Evolutionary conservation across 92 coral and sea anemone genomes (phyloP).

Genomic region (Ricordea florida): DNA sequence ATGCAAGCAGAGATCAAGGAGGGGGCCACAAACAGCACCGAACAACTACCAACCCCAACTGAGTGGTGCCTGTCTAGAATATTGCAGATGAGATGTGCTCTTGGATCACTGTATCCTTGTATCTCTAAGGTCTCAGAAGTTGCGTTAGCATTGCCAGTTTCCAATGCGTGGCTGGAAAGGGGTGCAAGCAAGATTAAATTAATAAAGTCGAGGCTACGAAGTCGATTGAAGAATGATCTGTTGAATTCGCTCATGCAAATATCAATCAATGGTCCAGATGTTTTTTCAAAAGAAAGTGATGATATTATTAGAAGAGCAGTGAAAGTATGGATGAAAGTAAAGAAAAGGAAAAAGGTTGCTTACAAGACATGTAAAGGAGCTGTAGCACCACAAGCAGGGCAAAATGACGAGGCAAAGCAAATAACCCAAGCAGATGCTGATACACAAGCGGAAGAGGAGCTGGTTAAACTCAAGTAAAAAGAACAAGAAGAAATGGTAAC

Average conservation of each 20-base stretch:
- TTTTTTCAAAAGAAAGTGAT: slow-evolving; percentile 42
- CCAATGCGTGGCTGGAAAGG: slow-evolving; percentile 62
- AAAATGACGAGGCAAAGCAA: slow-evolving; percentile 27
- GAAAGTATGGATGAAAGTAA: slow-evolving; percentile 39
- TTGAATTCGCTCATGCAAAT: slow-evolving; percentile 47
- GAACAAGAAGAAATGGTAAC: slow-evolving; percentile 51
- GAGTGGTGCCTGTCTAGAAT: slow-evolving; percentile 48
- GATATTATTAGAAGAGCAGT: slow-evolving; percentile 32
- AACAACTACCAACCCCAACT: slow-evolving; percentile 53
- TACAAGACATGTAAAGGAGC: slow-evolving; percentile 21
- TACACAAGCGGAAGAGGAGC: slow-evolving; percentile 30
- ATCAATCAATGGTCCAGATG: slow-evolving; percentile 47
- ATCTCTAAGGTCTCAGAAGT: slow-evolving; percentile 30
- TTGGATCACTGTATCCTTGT: slow-evolving; percentile 29
- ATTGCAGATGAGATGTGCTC: slow-evolving; percentile 36
- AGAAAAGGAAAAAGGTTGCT: slow-evolving; percentile 56
- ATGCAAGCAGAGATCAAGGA: slow-evolving; percentile 41
- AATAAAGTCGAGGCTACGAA: slow-evolving; percentile 46
- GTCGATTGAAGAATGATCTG: slow-evolving; percentile 53
- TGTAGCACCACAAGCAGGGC: slow-evolving; percentile 42
- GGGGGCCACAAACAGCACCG: slow-evolving; percentile 39
- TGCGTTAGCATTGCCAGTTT: slow-evolving; percentile 34
- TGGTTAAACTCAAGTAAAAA: no score
- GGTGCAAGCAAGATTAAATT: slow-evolving; percentile 53
- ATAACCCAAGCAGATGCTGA: slow-evolving; percentile 25